Conservation (phyloP, 2,113 vertebrate genomes). For the Ptilonorhynchus violaceus region DNA sequence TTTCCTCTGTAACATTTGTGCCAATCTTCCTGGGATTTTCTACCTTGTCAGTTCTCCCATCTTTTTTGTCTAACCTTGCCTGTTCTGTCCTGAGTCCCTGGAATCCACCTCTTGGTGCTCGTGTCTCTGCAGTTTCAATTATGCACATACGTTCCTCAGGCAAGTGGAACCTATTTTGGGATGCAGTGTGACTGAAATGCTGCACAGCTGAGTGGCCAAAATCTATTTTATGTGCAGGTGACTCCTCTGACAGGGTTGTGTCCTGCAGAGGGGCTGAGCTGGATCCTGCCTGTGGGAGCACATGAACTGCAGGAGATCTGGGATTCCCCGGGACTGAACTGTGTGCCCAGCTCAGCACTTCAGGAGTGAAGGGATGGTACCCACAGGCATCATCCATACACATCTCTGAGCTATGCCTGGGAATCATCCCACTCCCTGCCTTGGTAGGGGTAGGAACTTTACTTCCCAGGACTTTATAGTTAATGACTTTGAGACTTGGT, state of each 20-base stretch:
- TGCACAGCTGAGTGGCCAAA: neutral
- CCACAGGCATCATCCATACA: neutral
- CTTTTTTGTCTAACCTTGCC: neutral
- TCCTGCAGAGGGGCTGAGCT: neutral
- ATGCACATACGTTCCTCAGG: neutral
- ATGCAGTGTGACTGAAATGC: conserved; percentile 8
- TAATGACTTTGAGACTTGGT: neutral
- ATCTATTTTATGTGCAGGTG: neutral
- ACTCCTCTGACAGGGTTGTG: neutral
- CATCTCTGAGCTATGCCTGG: neutral
- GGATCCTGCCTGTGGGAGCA: neutral
- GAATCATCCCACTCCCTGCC: neutral
- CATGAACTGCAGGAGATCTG: neutral
- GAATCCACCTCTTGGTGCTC: neutral
- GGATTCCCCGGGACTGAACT: neutral
- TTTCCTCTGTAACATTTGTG: neutral
- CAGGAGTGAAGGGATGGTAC: neutral
- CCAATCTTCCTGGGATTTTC: neutral
- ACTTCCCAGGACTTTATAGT: neutral
- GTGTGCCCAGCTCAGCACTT: neutral
- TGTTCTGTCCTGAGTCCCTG: neutral
- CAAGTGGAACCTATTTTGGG: conserved; percentile 25
- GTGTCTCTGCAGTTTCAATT: neutral
- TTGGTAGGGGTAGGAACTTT: neutral
- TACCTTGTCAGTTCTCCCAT: neutral